These are phyloP conservation scores for Polydesmus complanatus DNA, from an alignment of 2,888 invertebrate genomes.

Conservation along the genomic window DNA sequence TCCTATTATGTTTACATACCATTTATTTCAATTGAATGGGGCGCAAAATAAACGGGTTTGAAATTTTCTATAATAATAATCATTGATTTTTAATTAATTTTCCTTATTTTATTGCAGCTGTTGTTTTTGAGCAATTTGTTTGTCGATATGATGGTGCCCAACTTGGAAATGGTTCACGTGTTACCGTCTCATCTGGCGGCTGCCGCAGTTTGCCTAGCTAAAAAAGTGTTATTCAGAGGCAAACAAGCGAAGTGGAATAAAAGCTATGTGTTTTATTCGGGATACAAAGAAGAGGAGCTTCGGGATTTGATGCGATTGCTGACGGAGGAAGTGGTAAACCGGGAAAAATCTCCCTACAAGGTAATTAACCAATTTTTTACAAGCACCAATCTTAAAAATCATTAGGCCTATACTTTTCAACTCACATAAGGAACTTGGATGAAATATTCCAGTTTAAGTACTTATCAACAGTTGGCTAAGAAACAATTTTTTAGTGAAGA, in stretches of 20 bases:
- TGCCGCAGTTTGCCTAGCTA: constrained; percentile 6
- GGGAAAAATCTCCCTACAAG: neutral
- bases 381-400: too few species aligned
- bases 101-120: neutral
- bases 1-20: constrained; percentile 10
- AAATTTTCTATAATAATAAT: neutral
- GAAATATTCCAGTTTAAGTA: too few species aligned
- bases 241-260: neutral
- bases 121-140: neutral
- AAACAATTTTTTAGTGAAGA: too few species aligned
- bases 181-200: constrained; percentile 5
- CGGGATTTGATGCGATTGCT: neutral
- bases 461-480: too few species aligned
- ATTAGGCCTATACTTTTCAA: too few species aligned
- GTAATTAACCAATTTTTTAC: too few species aligned
- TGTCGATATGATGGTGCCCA: neutral
- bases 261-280: neutral
- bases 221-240: neutral
- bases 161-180: neutral
- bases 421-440: too few species aligned
- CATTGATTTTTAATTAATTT: neutral
- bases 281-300: constrained; percentile 3
- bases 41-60: neutral
- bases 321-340: neutral
- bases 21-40: neutral